Evolutionary conservation across 2,797 vertebrate genomes (phyloP).

Genomic region (Typhlichthys eigenmanni): DNA sequence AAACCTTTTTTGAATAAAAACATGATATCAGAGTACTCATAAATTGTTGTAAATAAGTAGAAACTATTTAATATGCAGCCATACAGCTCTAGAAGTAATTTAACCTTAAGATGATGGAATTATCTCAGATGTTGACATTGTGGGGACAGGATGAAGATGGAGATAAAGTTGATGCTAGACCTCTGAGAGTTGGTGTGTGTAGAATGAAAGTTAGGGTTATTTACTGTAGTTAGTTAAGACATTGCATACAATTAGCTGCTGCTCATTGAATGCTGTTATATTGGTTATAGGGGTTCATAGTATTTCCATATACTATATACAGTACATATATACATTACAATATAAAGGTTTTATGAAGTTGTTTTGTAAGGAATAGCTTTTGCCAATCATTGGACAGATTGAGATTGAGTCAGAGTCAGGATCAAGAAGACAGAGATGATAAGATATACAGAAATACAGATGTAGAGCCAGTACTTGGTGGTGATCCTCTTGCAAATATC

Average conservation of each 20-base stretch:
- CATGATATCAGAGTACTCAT: slow-evolving; percentile 4
- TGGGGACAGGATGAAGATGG: background rate
- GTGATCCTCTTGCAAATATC: slow-evolving; percentile 9
- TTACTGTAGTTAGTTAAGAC: background rate
- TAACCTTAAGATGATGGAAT: background rate
- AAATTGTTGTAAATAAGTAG: slow-evolving; percentile 2
- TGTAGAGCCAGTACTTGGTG: background rate
- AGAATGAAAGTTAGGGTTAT: slow-evolving; percentile 6
- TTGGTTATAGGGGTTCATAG: no score
- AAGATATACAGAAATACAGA: background rate
- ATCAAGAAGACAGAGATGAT: slow-evolving; percentile 14
- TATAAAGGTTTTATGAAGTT: background rate
- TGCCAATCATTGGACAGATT: background rate
- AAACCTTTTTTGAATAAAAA: background rate
- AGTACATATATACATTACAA: no score
- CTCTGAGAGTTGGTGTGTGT: slow-evolving; percentile 13
- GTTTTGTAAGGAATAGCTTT: no score
- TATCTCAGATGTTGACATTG: background rate
- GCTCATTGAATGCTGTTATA: no score
- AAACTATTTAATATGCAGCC: slow-evolving; percentile 5
- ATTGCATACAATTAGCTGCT: background rate
- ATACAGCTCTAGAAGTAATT: slow-evolving; percentile 9
- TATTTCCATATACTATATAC: no score
- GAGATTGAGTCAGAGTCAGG: slow-evolving; percentile 13
- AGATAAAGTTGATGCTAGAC: slow-evolving; percentile 1